Conservation (phyloP, 2,113 vertebrate genomes). For the Psittacus erithacus region DNA sequence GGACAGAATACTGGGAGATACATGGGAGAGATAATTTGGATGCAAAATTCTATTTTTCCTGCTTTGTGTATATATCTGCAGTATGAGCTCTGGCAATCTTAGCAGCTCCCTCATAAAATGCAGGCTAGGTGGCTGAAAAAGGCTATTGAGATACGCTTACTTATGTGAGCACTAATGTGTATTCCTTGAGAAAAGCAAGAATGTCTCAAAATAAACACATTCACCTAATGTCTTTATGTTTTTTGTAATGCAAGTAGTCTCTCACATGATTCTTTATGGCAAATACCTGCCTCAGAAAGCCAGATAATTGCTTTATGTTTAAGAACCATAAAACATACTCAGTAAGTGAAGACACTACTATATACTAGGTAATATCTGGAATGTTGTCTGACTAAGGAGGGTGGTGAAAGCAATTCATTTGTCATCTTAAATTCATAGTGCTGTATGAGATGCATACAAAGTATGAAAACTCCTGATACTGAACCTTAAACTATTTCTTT, state of each 20-base stretch:
- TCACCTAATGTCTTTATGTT: background rate
- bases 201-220: background rate
- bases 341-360: background rate
- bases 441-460: background rate
- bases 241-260: background rate
- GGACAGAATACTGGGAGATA: background rate
- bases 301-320: background rate
- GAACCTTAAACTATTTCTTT: background rate
- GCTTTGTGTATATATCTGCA: background rate
- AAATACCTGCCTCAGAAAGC: background rate
- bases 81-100: background rate
- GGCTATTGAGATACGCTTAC: background rate
- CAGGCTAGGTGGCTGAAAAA: background rate
- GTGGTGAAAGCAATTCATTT: background rate
- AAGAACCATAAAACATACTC: background rate
- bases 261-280: background rate
- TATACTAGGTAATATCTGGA: background rate
- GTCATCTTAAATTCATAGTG: background rate
- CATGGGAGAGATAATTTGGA: accelerated
- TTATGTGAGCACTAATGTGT: background rate
- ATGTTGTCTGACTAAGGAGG: background rate
- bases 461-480: background rate
- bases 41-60: background rate
- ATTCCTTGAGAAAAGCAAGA: background rate
- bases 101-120: background rate